A percentile compares a stretch with the other conserved stretches of the same genome.
Evolutionary conservation across 92 coral and sea anemone species (phyloP).

Genomic region (Pocillopora meandrina): DNA sequence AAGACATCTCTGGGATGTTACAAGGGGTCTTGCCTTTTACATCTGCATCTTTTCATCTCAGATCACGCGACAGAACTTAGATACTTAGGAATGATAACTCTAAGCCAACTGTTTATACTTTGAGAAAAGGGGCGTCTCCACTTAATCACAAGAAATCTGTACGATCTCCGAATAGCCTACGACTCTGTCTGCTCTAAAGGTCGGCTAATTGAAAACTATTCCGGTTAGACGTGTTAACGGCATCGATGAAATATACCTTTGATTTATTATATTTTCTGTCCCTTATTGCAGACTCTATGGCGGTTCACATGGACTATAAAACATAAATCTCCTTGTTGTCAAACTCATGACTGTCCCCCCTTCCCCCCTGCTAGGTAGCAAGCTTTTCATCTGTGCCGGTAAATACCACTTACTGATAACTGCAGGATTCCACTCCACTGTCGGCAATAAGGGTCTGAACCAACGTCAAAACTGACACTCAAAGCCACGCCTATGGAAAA

Average conservation of each 20-base stretch:
- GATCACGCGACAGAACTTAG: background rate
- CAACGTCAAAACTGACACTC: no score
- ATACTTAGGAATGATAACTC: no score
- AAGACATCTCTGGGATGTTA: background rate
- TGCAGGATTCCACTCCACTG: background rate
- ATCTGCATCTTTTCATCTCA: background rate
- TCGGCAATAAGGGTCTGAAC: background rate
- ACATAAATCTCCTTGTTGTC: conserved; percentile 30
- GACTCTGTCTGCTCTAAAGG: no score
- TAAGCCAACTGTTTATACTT: no score
- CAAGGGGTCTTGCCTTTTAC: background rate
- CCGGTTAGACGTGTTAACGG: background rate
- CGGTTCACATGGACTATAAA: conserved; percentile 14
- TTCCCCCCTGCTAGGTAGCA: background rate
- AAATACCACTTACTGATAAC: conserved; percentile 1
- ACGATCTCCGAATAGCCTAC: no score
- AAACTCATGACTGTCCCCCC: background rate
- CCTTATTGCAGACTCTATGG: conserved; percentile 1
- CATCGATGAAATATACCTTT: conserved; percentile 8
- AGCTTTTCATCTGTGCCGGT: conserved; percentile 5
- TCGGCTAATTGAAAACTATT: no score
- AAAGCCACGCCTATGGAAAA: no score
- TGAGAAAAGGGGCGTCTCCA: no score
- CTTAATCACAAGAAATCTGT: no score
- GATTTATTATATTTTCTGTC: conserved; percentile 24